Evolutionary conservation across 2,113 vertebrate genomes (phyloP), one percentile per base, ranked within the genome.

Genomic region (Cardinalis cardinalis): DNA sequence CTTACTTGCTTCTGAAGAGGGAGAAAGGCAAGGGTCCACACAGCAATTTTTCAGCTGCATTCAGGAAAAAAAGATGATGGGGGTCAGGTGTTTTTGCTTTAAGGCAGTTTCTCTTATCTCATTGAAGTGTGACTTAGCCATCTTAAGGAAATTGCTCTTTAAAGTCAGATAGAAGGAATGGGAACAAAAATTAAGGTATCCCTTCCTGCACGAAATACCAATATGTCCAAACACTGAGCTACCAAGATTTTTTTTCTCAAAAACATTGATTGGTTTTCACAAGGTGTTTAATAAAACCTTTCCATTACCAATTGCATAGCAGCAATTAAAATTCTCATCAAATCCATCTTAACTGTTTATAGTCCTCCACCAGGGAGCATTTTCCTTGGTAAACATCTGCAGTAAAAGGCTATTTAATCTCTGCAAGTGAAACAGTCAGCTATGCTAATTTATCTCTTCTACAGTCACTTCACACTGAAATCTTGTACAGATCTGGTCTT

Each of bases 301-400:
- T 95, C 91, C 82, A 94, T 97, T 97, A 97, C 81, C 89, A 97
- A 70, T 97, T 97, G 84, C 88, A 92, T 97, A 97, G 96, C 83
- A 97, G 84, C 96, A 98, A 97, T 98, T 97, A 97, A 98, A 98
- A 97, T 93, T 96, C 97, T 97, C 97, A 97, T 97, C 94, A 97
- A 97, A 96, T 97, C 93, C 95, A 95, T 97, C 90, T 96, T 96
- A 97, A 97, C 95, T 97, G 92, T 95, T 97, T 95, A 96, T 93
- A 96, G 92, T 87, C 92, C 97, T 98, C 71, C 97, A 96, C 96
- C 87, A 84, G 97, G 97, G 96, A 98, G 61, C 90, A 96, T 96
- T 97, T 98, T 96, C 95, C 93, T 96, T 95, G 92, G 96, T 92
- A 98, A 98, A 97, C 95, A 97, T 97, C 91, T 96, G 94, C 95